Evolutionary conservation across 92 coral and sea anemone species (phyloP).

Genomic region (Umimayanthus chanpuru): DNA sequence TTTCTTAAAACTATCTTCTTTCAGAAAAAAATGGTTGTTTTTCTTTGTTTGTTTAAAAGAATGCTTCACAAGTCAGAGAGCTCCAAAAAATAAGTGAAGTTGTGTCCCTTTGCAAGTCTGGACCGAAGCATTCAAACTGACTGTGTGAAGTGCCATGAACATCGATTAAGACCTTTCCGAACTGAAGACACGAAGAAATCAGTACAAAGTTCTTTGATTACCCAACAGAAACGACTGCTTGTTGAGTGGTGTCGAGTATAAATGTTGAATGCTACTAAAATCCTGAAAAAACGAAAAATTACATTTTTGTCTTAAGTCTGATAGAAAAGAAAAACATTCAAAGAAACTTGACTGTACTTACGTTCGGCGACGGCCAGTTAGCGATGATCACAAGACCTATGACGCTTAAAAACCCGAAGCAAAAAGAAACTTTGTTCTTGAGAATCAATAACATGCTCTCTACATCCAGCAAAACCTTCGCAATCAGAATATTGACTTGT

Average conservation of each 20-base stretch:
- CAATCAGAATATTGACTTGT: conserved; percentile 45
- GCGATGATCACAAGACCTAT: conserved; percentile 55
- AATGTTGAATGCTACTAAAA: too few species aligned
- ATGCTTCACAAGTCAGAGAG: background rate
- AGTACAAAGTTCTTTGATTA: too few species aligned
- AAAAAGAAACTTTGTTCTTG: conserved; percentile 37
- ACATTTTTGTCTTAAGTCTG: too few species aligned
- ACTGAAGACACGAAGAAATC: too few species aligned
- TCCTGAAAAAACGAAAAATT: too few species aligned
- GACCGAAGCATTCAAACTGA: background rate
- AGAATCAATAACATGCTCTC: conserved; percentile 31
- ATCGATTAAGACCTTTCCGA: too few species aligned
- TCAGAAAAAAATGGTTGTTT: background rate
- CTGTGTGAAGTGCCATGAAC: background rate
- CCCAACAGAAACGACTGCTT: too few species aligned
- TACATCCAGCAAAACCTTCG: conserved; percentile 5
- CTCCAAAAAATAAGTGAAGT: background rate
- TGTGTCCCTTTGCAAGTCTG: background rate
- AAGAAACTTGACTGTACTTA: conserved; percentile 16
- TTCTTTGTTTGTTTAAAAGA: background rate
- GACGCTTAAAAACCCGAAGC: conserved; percentile 41
- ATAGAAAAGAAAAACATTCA: background rate
- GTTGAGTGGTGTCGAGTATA: too few species aligned
- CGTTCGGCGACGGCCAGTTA: conserved; percentile 58
- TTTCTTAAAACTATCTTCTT: conserved; percentile 2